Conservation (phyloP, 2,888 invertebrate species). For the Venusia cambrica region DNA sequence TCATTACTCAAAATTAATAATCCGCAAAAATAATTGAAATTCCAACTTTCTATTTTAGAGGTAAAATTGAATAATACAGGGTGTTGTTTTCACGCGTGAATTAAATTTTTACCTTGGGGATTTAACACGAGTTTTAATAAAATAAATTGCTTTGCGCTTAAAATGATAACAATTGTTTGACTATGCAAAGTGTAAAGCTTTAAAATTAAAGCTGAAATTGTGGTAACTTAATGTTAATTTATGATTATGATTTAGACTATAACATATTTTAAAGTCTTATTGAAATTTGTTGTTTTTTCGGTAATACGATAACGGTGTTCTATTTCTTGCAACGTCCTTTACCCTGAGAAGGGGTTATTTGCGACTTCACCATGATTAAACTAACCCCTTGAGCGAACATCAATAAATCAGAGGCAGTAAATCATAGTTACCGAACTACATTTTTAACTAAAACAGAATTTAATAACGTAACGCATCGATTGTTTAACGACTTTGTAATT, state of each 20-base stretch:
- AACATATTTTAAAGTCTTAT: too few species aligned
- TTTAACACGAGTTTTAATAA: conserved; percentile 14
- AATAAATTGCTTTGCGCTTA: too few species aligned
- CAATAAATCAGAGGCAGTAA: conserved; percentile 64
- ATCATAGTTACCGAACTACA: conserved; percentile 70
- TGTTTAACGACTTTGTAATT: conserved; percentile 71
- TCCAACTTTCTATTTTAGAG: conserved; percentile 56
- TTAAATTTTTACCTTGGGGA: conserved; percentile 25
- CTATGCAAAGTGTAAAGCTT: too few species aligned
- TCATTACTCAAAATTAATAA: conserved; percentile 77
- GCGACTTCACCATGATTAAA: conserved; percentile 58
- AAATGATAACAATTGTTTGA: too few species aligned
- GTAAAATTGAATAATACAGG: conserved; percentile 51
- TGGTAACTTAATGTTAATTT: too few species aligned
- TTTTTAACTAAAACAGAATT: conserved; percentile 72
- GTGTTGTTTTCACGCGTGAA: conserved; percentile 36
- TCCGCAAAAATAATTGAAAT: conserved; percentile 74
- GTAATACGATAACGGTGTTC: background rate
- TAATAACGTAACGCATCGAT: conserved; percentile 77
- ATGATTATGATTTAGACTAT: too few species aligned
- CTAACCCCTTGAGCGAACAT: conserved; percentile 47
- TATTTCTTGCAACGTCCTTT: conserved; percentile 30
- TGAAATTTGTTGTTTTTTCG: too few species aligned
- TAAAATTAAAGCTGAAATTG: too few species aligned
- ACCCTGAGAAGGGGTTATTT: conserved; percentile 37